Evolutionary conservation across 1,140 invertebrate genomes (phyloP), one percentile per base, ranked within the genome.

Genomic region (Rhysida immarginata): DNA sequence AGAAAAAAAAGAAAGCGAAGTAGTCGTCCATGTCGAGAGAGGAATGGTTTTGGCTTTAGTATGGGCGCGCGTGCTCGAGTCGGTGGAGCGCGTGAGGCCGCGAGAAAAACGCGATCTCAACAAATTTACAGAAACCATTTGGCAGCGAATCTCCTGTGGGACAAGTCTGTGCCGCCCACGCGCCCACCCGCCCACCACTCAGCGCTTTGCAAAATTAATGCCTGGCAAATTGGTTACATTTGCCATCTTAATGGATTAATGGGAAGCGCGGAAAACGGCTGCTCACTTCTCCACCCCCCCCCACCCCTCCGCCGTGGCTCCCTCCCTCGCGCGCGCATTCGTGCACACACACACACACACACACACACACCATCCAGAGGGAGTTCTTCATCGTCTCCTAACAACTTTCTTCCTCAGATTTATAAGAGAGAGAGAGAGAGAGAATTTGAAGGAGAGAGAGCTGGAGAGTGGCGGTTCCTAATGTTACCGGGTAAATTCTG

Each of bases 201-300:
- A 13, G 23, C 11, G 8, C 11, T 48, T 48, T 48, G 45, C 45
- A 48, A 48, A 48, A 48, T 48, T 48, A 48, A 48, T 48, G 45
- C 45, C 45, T 48, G 45, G 45, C 45, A 48, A 48, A 48, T 48
- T 48, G 45, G 14, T 48, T 48, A 14, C 45, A 48, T 48, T 48
- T 48, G 45, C 11, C 45, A 48, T 48, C 45, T 48, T 48, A 48
- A 48, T 48, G 23, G 45, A 18, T 48, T 48, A 48, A 48, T 48
- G 45, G 45, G 23, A n/a, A 41, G 35, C 35, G n/a, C 11, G 35
- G 35, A 41, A 41, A 41, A 11, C 11, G 35, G 35, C 35, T n/a
- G 11, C 35, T n/a, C 35, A 41, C 35, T 11, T 41, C 35, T n/a
- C n/a, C 35, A 48, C 45, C 13, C 11, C 45, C 45, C 45, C 23